phyloP scores from a whole-genome alignment of 2,888 invertebrate genomes.

The Blera fallax region DNA sequence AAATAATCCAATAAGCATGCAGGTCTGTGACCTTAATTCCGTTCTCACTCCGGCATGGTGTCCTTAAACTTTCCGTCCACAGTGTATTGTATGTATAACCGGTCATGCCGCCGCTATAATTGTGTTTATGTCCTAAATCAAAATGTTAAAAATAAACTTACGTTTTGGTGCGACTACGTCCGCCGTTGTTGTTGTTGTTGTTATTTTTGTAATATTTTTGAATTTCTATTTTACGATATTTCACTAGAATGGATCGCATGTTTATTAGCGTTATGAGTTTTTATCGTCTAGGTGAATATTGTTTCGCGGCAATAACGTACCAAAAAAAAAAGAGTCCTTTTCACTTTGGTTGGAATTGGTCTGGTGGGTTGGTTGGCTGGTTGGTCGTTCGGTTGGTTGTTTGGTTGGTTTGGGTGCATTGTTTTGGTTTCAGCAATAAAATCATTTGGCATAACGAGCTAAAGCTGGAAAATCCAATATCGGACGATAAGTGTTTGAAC shows the following conservation, averaged over 20 bases:
- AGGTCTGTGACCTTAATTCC: too few relatives aligned
- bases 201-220: not conserved
- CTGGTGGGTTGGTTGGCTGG: not conserved
- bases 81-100: conserved; percentile 2
- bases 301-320: not conserved
- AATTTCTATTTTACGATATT: conserved; percentile 46
- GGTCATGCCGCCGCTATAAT: not conserved
- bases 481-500: conserved; percentile 45
- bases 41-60: too few relatives aligned
- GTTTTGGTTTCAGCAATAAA: conserved; percentile 36
- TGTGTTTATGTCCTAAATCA: conserved; percentile 44
- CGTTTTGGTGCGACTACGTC: not conserved
- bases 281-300: conserved; percentile 41
- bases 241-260: conserved; percentile 45
- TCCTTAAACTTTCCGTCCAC: conserved; percentile 6
- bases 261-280: conserved; percentile 58
- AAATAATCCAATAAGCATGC: too few relatives aligned
- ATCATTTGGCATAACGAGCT: conserved; percentile 42
- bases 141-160: conserved; percentile 56
- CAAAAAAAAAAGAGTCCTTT: conserved; percentile 8
- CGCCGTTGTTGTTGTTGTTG: not conserved
- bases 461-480: conserved; percentile 36
- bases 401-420: conserved; percentile 3
- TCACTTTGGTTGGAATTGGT: conserved; percentile 16
- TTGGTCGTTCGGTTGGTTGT: not conserved